Conservation (phyloP, 2,888 invertebrate species). For the Heteromyza rotundicornis region DNA sequence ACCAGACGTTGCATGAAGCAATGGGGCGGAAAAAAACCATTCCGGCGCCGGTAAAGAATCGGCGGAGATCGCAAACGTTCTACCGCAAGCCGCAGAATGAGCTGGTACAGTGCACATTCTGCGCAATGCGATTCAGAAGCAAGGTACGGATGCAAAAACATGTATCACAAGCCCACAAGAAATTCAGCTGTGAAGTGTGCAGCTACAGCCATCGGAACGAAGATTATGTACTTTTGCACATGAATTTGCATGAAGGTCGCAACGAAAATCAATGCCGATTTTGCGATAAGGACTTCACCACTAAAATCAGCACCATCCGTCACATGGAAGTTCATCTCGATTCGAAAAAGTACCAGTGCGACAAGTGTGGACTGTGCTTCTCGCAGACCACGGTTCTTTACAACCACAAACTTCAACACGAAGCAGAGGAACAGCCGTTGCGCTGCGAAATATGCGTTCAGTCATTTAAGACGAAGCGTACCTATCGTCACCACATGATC, state of each 20-base stretch:
- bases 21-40: conserved; percentile 11
- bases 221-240: conserved; percentile 54
- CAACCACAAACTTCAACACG: conserved; percentile 55
- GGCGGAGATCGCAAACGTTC: too few species aligned
- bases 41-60: neutral
- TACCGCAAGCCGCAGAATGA: too few species aligned
- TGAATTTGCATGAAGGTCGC: conserved; percentile 57
- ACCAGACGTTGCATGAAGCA: conserved; percentile 34
- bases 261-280: conserved; percentile 55
- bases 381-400: conserved; percentile 53
- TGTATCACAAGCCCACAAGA: conserved; percentile 35
- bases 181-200: conserved; percentile 36
- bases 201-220: conserved; percentile 42
- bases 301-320: conserved; percentile 52
- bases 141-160: conserved; percentile 33
- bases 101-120: conserved; percentile 34
- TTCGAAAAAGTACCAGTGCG: conserved; percentile 57
- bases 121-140: conserved; percentile 36
- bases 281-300: conserved; percentile 50
- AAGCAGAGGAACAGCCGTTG: conserved; percentile 56
- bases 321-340: conserved; percentile 58
- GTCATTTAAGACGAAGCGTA: conserved; percentile 54
- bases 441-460: conserved; percentile 53
- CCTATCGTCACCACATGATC: conserved; percentile 53
- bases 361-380: conserved; percentile 56